Conservation (phyloP, 2,888 invertebrate genomes). For the Tetragnatha montana region DNA sequence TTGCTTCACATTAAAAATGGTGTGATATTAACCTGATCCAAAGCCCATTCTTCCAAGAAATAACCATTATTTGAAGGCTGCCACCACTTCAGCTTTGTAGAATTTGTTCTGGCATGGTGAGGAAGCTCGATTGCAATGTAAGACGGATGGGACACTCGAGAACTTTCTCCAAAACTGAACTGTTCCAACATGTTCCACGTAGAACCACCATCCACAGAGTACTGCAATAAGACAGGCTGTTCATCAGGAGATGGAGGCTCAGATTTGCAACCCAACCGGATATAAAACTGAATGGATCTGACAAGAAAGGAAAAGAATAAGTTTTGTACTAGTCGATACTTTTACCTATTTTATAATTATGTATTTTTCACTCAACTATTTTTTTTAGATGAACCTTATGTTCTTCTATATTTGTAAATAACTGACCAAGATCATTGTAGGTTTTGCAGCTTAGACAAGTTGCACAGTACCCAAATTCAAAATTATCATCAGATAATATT, state of each 20-base stretch:
- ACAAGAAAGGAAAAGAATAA: slow-evolving; percentile 1
- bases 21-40: slow-evolving; percentile 75
- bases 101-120: slow-evolving; percentile 74
- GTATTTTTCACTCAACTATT: too few species aligned
- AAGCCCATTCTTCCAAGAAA: slow-evolving; percentile 76
- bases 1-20: too few species aligned
- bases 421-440: too few species aligned
- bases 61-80: slow-evolving; percentile 75
- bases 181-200: slow-evolving; percentile 76
- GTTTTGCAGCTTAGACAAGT: too few species aligned
- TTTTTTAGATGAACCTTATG: neutral
- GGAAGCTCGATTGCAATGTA: slow-evolving; percentile 75
- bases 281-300: slow-evolving; percentile 77
- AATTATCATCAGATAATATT: too few species aligned
- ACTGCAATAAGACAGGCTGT: slow-evolving; percentile 76
- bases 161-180: slow-evolving; percentile 74
- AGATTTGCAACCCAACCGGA: slow-evolving; percentile 75
- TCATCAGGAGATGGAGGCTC: slow-evolving; percentile 73
- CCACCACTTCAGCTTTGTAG: slow-evolving; percentile 76
- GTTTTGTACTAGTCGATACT: neutral
- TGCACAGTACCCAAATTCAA: too few species aligned
- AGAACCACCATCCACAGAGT: slow-evolving; percentile 76
- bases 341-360: too few species aligned
- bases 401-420: too few species aligned
- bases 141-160: slow-evolving; percentile 71